These are phyloP conservation scores for Otocyon megalotis DNA, from an alignment of 2,113 vertebrate species.

Conservation along the genomic window DNA sequence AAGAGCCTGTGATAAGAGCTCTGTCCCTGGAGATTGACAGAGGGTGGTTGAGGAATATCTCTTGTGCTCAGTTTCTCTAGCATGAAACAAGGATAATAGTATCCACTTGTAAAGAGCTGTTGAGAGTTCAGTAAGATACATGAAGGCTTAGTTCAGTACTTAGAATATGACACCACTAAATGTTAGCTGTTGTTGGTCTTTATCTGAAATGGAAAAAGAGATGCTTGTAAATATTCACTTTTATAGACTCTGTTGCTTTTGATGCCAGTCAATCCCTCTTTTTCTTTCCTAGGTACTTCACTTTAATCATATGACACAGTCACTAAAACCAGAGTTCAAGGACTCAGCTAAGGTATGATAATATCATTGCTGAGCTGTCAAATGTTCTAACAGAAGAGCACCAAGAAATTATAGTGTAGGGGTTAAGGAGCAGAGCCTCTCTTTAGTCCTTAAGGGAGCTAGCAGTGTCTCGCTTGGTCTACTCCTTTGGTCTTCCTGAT, in stretches of 20 bases:
- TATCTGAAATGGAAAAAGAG: neutral
- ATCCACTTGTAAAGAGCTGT: neutral
- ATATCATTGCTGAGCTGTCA: neutral
- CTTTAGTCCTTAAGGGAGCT: neutral
- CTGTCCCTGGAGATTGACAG: neutral
- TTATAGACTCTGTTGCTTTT: neutral
- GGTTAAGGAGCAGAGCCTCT: accelerated
- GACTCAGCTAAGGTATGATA: slow-evolving; percentile 68
- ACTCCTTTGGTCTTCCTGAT: neutral
- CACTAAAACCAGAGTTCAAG: slow-evolving; percentile 26
- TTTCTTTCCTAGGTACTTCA: slow-evolving; percentile 84
- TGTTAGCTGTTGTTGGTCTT: neutral
- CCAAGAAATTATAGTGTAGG: neutral
- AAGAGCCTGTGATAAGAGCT: neutral
- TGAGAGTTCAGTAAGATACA: neutral
- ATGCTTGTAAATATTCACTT: neutral
- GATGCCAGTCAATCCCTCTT: neutral
- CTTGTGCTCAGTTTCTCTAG: neutral
- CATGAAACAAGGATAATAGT: neutral
- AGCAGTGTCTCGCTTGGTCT: neutral
- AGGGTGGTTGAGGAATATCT: neutral
- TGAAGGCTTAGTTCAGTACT: neutral
- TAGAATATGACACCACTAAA: neutral
- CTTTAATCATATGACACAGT: slow-evolving; percentile 68
- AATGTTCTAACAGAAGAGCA: neutral